These are phyloP conservation scores for Drosophila saltans DNA, from an alignment of 1,140 invertebrate species.

Conservation along the genomic window DNA sequence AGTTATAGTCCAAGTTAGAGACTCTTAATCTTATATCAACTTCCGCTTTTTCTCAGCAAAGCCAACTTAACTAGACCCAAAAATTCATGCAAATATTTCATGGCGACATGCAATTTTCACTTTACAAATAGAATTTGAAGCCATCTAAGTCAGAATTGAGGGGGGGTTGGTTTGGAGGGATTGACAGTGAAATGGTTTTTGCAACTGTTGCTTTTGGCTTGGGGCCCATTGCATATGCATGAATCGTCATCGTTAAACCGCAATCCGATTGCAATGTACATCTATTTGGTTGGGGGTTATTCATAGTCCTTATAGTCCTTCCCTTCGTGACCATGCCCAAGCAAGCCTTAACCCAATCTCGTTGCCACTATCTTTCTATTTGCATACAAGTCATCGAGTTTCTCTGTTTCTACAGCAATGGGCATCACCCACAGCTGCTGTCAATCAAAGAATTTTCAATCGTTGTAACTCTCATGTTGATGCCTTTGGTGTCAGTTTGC, in stretches of 20 bases:
- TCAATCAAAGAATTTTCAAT: conserved; percentile 5
- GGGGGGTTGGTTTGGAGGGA: background rate
- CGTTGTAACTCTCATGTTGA: background rate
- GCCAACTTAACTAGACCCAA: background rate
- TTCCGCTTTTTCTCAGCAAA: background rate
- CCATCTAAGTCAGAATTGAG: background rate
- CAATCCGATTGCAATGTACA: conserved; percentile 14
- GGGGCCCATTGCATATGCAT: conserved; percentile 11
- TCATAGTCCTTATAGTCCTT: background rate
- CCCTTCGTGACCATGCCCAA: too few relatives aligned
- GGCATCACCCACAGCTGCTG: conserved; percentile 6
- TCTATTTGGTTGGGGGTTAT: conserved; percentile 7
- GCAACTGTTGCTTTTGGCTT: conserved; percentile 12
- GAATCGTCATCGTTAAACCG: conserved; percentile 15
- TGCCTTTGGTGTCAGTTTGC: conserved; percentile 15
- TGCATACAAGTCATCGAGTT: conserved; percentile 12
- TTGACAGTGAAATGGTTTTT: background rate
- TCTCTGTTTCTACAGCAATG: conserved; percentile 10
- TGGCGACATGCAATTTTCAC: conserved; percentile 19
- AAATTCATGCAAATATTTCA: background rate
- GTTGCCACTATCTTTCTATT: background rate
- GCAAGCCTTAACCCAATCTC: background rate
- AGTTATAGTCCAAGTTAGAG: background rate
- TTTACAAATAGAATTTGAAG: conserved; percentile 12
- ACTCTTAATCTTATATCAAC: background rate